phyloP scores from a whole-genome alignment of 2,888 invertebrate species.

The Cheilosia grossa region DNA sequence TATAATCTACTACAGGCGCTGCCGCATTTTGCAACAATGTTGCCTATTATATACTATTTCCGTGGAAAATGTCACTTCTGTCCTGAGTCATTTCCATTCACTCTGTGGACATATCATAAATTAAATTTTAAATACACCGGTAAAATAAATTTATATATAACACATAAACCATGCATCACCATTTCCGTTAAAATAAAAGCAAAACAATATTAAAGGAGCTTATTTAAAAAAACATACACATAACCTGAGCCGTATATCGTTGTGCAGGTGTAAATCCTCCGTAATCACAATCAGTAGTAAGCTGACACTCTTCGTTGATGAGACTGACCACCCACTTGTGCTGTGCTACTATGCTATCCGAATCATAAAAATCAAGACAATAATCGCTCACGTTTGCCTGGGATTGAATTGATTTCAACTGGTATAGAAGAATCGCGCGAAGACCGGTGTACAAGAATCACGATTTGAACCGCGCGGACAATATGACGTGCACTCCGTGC shows the following conservation, averaged over 20 bases:
- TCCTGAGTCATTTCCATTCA: conserved; percentile 26
- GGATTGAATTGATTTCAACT: conserved; percentile 22
- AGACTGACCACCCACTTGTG: conserved; percentile 72
- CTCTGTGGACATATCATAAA: not conserved
- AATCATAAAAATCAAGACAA: conserved; percentile 73
- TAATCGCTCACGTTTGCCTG: conserved; percentile 69
- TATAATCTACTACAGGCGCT: not conserved
- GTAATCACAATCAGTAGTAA: conserved; percentile 65
- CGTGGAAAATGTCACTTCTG: conserved; percentile 14
- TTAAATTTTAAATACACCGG: not conserved
- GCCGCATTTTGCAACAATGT: conserved; percentile 40
- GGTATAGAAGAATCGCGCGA: conserved; percentile 38
- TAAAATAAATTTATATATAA: conserved; percentile 15
- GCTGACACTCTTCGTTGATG: conserved; percentile 66
- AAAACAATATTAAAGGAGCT: conserved; percentile 22
- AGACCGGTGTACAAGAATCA: conserved; percentile 34
- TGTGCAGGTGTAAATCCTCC: conserved; percentile 65
- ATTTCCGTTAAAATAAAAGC: conserved; percentile 35
- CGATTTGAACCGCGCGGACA: conserved; percentile 68
- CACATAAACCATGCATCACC: conserved; percentile 32
- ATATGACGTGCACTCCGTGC: conserved; percentile 70
- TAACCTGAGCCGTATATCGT: conserved; percentile 50
- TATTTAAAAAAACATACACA: conserved; percentile 63
- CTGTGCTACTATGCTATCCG: conserved; percentile 53
- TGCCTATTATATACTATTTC: conserved; percentile 16